Percentiles rank a stretch among this genome's conserved stretches.
phyloP scores from a whole-genome alignment of 2,888 invertebrate genomes.

The Pseudanteris insignis region DNA sequence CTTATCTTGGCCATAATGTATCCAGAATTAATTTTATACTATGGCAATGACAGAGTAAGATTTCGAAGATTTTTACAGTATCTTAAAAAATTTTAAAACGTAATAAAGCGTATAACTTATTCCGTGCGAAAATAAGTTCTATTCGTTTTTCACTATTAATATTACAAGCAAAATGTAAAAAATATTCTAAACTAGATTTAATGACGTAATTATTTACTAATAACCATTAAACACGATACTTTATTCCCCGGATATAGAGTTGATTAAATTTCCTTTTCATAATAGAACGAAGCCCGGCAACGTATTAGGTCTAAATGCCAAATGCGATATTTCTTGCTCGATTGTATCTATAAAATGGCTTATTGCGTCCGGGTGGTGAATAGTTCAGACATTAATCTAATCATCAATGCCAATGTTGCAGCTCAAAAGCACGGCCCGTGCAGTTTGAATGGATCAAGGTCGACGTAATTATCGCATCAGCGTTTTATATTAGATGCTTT shows the following conservation, averaged over 20 bases:
- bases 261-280: slow-evolving; percentile 35
- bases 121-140: background rate
- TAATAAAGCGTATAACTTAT: too few relatives aligned
- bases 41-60: too few relatives aligned
- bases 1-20: too few relatives aligned
- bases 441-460: slow-evolving; percentile 14
- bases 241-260: slow-evolving; percentile 36
- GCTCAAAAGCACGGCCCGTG: slow-evolving; percentile 15
- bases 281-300: slow-evolving; percentile 27
- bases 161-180: too few relatives aligned
- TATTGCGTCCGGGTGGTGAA: slow-evolving; percentile 35
- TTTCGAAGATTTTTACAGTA: too few relatives aligned
- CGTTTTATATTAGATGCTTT: slow-evolving; percentile 18
- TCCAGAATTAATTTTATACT: too few relatives aligned
- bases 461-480: slow-evolving; percentile 21
- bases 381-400: slow-evolving; percentile 30
- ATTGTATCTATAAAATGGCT: slow-evolving; percentile 39
- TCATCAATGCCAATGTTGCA: slow-evolving; percentile 25
- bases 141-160: too few relatives aligned
- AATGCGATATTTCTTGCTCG: slow-evolving; percentile 24
- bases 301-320: slow-evolving; percentile 33
- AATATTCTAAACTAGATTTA: too few relatives aligned
- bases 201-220: too few relatives aligned
- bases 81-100: too few relatives aligned
- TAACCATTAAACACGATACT: slow-evolving; percentile 35